Evolutionary conservation across 2,113 vertebrate genomes (phyloP).

Genomic region (Pituophis catenifer): DNA sequence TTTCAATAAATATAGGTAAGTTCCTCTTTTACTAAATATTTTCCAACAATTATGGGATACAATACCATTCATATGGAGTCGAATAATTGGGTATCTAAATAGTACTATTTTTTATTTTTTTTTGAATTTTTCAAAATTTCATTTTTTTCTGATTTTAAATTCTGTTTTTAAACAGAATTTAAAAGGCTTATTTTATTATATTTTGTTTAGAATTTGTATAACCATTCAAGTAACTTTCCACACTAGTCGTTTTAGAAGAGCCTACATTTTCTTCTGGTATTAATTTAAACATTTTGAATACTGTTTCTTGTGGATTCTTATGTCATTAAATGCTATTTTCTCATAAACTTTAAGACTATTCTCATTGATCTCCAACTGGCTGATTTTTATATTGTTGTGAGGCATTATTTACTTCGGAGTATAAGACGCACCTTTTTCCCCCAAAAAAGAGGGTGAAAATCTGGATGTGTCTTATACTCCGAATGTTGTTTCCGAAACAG

Average conservation of each 20-base stretch:
- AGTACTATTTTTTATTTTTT: not conserved
- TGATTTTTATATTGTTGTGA: not conserved
- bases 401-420: not conserved
- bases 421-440: too few species aligned
- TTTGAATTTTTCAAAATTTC: too few species aligned
- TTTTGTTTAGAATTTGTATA: not conserved
- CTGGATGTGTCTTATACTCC: too few species aligned
- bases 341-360: not conserved
- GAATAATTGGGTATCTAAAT: not conserved
- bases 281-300: not conserved
- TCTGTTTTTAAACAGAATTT: not conserved
- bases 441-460: too few species aligned
- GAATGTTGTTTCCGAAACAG: too few species aligned
- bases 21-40: not conserved
- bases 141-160: not conserved
- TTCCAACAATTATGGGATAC: not conserved
- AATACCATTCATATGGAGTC: not conserved
- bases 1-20: not conserved
- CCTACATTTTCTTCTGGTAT: not conserved
- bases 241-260: not conserved
- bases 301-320: not conserved
- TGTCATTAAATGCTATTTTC: not conserved
- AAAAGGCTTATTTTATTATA: not conserved
- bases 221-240: not conserved
- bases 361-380: not conserved